phyloP scores from a whole-genome alignment of 1,140 invertebrate genomes.

The Agrilus planipennis region DNA sequence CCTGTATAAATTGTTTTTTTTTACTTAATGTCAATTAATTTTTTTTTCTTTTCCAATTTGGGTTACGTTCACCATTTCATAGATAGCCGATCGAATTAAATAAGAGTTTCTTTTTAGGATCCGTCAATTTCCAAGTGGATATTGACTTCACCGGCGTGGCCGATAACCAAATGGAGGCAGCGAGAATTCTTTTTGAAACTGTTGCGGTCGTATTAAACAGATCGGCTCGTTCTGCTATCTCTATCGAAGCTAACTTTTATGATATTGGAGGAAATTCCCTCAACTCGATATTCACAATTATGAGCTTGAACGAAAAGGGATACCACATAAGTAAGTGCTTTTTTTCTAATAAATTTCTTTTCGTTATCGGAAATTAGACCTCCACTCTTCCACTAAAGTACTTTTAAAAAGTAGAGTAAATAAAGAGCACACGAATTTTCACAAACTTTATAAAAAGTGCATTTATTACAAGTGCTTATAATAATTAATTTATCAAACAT shows the following conservation, averaged over 20 bases:
- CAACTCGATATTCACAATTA: conserved; percentile 72
- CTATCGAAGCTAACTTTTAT: conserved; percentile 61
- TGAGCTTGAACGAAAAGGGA: conserved; percentile 60
- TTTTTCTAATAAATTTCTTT: conserved; percentile 5
- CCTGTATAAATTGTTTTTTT: too few species aligned
- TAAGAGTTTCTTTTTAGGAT: conserved; percentile 14
- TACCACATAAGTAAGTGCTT: conserved; percentile 53
- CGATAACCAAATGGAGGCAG: conserved; percentile 43
- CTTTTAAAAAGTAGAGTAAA: too few species aligned
- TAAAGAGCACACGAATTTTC: too few species aligned
- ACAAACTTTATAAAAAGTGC: too few species aligned
- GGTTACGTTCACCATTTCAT: too few species aligned
- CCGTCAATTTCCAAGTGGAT: conserved; percentile 18
- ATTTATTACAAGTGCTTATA: too few species aligned
- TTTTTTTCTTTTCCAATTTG: background rate
- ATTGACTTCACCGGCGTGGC: conserved; percentile 45
- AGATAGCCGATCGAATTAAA: too few species aligned
- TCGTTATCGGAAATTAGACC: too few species aligned
- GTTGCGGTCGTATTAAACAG: conserved; percentile 55
- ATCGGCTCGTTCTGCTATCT: conserved; percentile 43
- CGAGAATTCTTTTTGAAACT: conserved; percentile 57
- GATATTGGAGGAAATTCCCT: conserved; percentile 76
- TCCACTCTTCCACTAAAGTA: too few species aligned
- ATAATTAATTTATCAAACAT: too few species aligned
- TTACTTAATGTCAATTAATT: too few species aligned